Conservation (phyloP, 2,797 vertebrate species). For the Xiphophorus birchmanni region DNA sequence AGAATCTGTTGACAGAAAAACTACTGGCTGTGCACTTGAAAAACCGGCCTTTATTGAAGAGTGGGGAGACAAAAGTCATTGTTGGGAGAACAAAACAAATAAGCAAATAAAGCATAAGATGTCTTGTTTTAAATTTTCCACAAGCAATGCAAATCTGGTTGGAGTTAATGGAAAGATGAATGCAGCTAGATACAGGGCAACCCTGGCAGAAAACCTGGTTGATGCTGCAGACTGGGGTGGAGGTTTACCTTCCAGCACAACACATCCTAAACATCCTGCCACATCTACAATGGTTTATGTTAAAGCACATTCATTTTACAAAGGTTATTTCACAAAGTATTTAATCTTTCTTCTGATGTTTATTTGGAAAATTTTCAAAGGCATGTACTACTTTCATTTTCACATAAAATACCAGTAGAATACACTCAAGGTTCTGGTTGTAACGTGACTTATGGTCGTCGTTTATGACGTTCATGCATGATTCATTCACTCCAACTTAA, state of each 20-base stretch:
- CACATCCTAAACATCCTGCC: background rate
- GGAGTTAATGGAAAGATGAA: background rate
- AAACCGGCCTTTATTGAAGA: background rate
- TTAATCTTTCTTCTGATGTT: background rate
- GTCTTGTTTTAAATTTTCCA: background rate
- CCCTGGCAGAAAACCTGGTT: background rate
- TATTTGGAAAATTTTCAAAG: background rate
- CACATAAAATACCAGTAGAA: background rate
- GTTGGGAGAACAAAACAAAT: background rate
- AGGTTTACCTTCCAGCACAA: background rate
- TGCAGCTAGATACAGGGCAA: background rate
- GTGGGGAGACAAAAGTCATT: background rate
- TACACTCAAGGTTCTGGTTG: background rate
- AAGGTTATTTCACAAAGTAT: background rate
- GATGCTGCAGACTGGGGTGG: background rate
- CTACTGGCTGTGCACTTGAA: background rate
- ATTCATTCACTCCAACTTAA: constrained; percentile 6
- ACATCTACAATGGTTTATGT: background rate
- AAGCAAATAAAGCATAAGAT: background rate
- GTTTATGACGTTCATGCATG: background rate
- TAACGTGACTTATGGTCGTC: background rate
- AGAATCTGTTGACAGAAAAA: background rate
- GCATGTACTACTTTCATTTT: background rate
- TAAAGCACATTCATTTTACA: background rate
- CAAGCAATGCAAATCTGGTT: background rate